phyloP scores from a whole-genome alignment of 2,888 invertebrate genomes.

The Neoscelio sp. region DNA sequence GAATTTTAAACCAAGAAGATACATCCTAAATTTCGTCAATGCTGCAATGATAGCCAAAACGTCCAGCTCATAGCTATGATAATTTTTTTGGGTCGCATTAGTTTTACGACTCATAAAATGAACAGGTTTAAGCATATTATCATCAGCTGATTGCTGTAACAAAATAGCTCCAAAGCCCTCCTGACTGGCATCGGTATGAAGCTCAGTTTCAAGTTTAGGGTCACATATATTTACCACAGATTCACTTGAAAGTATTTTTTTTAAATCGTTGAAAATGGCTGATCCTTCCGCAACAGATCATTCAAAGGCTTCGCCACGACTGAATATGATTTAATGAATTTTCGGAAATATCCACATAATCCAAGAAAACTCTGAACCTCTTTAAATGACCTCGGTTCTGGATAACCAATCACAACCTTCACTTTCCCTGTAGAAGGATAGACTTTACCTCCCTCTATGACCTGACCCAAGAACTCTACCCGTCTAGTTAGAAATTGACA shows the following conservation, averaged over 20 bases:
- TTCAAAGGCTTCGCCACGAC: neutral
- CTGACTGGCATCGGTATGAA: neutral
- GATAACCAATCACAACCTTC: slow-evolving; percentile 22
- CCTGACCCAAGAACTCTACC: slow-evolving; percentile 26
- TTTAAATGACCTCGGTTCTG: slow-evolving; percentile 7
- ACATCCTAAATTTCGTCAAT: slow-evolving; percentile 51
- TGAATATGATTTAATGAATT: too few relatives aligned
- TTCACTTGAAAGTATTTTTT: neutral
- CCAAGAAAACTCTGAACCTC: neutral
- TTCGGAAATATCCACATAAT: neutral
- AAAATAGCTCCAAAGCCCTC: neutral
- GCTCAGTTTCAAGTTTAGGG: neutral
- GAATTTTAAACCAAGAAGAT: slow-evolving; percentile 57
- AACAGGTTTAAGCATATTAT: too few relatives aligned
- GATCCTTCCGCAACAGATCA: neutral
- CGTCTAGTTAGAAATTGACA: slow-evolving; percentile 1
- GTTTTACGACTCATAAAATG: too few relatives aligned
- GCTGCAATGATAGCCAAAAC: slow-evolving; percentile 68
- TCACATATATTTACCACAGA: neutral
- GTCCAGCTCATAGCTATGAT: too few relatives aligned
- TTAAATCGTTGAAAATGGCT: neutral
- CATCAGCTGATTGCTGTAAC: neutral
- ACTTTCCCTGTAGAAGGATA: slow-evolving; percentile 31
- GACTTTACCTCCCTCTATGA: slow-evolving; percentile 27
- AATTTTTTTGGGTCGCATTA: neutral